Conservation (phyloP, 2,797 vertebrate species). For the Linurgus olivaceus region DNA sequence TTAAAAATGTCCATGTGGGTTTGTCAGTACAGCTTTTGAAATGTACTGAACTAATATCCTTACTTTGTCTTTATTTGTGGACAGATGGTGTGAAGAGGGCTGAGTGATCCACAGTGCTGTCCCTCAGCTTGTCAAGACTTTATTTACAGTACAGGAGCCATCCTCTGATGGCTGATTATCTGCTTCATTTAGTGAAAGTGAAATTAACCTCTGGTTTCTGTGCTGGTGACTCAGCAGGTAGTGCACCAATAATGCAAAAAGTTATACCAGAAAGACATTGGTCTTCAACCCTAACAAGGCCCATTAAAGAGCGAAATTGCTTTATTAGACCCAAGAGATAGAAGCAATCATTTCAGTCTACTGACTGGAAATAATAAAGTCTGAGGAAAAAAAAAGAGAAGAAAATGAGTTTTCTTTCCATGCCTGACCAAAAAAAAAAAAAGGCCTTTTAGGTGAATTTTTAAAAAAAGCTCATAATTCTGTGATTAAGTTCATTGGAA, state of each 20-base stretch:
- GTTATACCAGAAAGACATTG: conserved; percentile 59
- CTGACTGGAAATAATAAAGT: conserved; percentile 70
- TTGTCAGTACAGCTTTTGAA: conserved; percentile 77
- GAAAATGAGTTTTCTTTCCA: conserved; percentile 21
- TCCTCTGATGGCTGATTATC: conserved; percentile 75
- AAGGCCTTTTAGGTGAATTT: neutral
- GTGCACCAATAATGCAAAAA: conserved; percentile 63
- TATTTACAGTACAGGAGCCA: conserved; percentile 71
- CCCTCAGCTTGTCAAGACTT: conserved; percentile 72
- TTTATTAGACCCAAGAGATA: conserved; percentile 74
- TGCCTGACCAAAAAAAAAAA: neutral
- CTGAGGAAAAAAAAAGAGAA: neutral
- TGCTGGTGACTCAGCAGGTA: conserved; percentile 77
- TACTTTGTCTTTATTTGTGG: conserved; percentile 82
- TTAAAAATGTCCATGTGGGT: conserved; percentile 61
- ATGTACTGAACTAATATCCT: conserved; percentile 79
- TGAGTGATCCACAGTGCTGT: conserved; percentile 54
- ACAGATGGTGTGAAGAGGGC: conserved; percentile 73
- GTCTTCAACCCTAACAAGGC: conserved; percentile 73
- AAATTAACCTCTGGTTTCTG: conserved; percentile 77
- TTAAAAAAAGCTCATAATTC: neutral
- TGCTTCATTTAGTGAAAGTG: conserved; percentile 78
- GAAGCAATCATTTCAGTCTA: conserved; percentile 69
- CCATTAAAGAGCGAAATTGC: conserved; percentile 72
- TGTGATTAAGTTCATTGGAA: neutral